Evolutionary conservation across 2,888 invertebrate species (phyloP).

Genomic region (Drosophila aldrichi): DNA sequence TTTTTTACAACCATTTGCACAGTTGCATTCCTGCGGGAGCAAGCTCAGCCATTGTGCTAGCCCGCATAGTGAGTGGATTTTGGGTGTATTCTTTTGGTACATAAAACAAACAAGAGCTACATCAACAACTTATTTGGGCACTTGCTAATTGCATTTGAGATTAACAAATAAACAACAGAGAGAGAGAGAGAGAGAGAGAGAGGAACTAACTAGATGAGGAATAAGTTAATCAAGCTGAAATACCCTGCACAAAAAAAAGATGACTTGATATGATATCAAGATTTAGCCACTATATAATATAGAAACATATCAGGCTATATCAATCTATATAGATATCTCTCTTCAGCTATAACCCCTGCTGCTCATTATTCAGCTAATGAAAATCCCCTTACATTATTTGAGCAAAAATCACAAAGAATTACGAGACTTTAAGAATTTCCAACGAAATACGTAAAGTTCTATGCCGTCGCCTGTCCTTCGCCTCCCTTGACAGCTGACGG

Average conservation of each 20-base stretch:
- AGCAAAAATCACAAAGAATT: not conserved
- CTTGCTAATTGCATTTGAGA: constrained; percentile 44
- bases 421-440: not conserved
- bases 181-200: not conserved
- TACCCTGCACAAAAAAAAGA: not conserved
- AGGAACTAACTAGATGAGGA: too few species aligned
- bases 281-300: not conserved
- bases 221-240: not conserved
- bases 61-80: constrained; percentile 47
- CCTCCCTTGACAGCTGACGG: constrained; percentile 17
- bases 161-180: constrained; percentile 13
- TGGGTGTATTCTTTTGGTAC: constrained; percentile 25
- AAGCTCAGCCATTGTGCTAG: constrained; percentile 45
- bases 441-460: constrained; percentile 2
- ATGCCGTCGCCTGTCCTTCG: not conserved
- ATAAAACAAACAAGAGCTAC: constrained; percentile 20
- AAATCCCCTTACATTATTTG: too few species aligned
- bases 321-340: too few species aligned
- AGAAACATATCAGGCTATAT: not conserved
- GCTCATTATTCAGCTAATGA: not conserved
- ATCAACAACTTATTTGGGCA: constrained; percentile 16
- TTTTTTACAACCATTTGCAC: constrained; percentile 23
- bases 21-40: constrained; percentile 51
- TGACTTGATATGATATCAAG: too few species aligned
- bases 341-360: too few species aligned